Percentiles rank a stretch among this genome's conserved stretches.
Conservation (phyloP, 23 tunicate species). For the Trididemnum clinides region DNA sequence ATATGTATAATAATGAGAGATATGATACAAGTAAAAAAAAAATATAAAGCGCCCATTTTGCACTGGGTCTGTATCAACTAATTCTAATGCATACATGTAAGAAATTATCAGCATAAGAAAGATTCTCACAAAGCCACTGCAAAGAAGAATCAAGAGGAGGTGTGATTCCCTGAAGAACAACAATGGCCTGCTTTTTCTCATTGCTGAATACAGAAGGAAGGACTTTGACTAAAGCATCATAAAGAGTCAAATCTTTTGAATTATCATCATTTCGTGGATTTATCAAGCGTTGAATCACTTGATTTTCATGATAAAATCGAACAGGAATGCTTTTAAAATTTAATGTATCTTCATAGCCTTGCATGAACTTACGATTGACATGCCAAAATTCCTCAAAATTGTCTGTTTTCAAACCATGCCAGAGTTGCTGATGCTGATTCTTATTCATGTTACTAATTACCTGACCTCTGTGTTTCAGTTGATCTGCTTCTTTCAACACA, state of each 20-base stretch:
- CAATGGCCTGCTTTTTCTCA: background rate
- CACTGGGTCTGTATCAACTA: no score
- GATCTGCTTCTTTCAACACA: constrained; percentile 87
- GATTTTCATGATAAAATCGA: constrained; percentile 50
- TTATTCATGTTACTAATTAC: constrained; percentile 57
- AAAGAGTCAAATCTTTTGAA: background rate
- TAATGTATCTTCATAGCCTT: constrained; percentile 34
- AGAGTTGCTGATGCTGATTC: constrained; percentile 75
- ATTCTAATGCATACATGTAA: constrained; percentile 61
- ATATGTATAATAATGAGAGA: no score
- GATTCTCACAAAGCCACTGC: constrained; percentile 86
- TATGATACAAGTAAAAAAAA: no score
- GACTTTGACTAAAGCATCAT: constrained; percentile 20
- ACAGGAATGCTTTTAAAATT: constrained; percentile 69
- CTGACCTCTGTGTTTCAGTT: constrained; percentile 82
- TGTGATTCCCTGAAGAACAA: constrained; percentile 54
- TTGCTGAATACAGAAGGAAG: background rate
- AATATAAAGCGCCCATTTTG: no score
- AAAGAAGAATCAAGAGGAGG: constrained; percentile 48
- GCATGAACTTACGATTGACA: constrained; percentile 79
- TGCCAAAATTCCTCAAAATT: constrained; percentile 88
- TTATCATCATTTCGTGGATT: constrained; percentile 9
- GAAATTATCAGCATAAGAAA: constrained; percentile 88
- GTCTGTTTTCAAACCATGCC: constrained; percentile 81
- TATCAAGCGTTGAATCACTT: constrained; percentile 50